Evolutionary conservation across 2,113 vertebrate species (phyloP).

Genomic region (Vombatus ursinus): DNA sequence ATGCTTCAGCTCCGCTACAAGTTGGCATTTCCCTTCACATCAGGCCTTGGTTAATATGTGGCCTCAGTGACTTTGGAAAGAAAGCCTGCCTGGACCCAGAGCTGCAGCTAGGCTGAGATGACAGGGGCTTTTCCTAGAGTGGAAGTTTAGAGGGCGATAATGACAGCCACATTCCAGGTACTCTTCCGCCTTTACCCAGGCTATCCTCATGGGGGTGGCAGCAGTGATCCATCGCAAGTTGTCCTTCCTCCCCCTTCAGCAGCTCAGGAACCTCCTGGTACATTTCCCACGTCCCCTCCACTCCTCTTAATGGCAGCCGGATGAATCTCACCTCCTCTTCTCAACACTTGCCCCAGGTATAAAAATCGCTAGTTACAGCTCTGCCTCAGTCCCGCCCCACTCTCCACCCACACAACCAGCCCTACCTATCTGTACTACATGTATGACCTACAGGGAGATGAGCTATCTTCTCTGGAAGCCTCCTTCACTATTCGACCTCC

Average conservation of each 20-base stretch:
- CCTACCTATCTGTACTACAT: background rate
- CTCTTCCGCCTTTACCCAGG: background rate
- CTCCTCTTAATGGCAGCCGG: background rate
- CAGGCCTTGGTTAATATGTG: background rate
- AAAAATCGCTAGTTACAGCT: background rate
- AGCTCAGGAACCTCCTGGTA: background rate
- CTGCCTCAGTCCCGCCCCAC: background rate
- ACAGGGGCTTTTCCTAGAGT: background rate
- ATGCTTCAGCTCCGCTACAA: background rate
- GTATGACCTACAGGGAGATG: background rate
- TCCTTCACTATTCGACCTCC: too few relatives aligned
- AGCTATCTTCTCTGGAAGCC: too few relatives aligned
- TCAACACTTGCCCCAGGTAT: background rate
- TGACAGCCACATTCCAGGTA: background rate
- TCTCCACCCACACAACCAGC: background rate
- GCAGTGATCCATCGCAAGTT: background rate
- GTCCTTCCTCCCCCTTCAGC: background rate
- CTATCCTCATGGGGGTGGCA: background rate
- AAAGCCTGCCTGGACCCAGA: background rate
- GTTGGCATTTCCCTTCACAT: too few relatives aligned
- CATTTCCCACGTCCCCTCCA: background rate
- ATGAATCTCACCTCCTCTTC: background rate
- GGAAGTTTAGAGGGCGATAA: background rate
- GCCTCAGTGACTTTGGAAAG: background rate
- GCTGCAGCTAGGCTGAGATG: background rate